phyloP scores from a whole-genome alignment of 2,888 invertebrate genomes.

The Eristalis tenax region DNA sequence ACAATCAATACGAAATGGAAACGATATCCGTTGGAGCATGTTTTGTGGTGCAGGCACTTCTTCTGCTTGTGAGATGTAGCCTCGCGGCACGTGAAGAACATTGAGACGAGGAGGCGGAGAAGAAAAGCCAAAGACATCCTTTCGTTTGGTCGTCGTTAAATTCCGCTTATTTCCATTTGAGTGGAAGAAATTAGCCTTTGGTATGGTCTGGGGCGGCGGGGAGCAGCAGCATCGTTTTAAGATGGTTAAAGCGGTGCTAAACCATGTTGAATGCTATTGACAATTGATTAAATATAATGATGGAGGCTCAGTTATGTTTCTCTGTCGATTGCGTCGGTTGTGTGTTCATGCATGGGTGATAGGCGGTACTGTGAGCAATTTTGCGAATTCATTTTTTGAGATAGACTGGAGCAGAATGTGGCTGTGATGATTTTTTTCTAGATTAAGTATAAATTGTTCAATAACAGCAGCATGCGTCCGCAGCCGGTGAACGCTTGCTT shows the following conservation, averaged over 20 bases:
- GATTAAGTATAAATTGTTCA: no score
- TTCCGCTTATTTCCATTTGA: conserved; percentile 21
- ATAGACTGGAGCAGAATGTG: no score
- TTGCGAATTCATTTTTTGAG: no score
- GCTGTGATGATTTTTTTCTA: no score
- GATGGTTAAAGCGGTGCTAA: background rate
- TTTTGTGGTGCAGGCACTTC: background rate
- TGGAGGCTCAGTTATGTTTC: background rate
- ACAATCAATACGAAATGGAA: conserved; percentile 38
- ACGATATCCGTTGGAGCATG: conserved; percentile 14
- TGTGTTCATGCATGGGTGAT: no score
- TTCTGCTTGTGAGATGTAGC: background rate
- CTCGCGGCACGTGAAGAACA: background rate
- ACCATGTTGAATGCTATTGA: background rate
- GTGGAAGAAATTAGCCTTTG: conserved; percentile 25
- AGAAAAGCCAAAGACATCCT: conserved; percentile 3
- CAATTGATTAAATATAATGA: background rate
- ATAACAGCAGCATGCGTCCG: no score
- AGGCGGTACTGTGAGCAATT: no score
- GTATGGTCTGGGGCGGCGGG: background rate
- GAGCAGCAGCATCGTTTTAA: background rate
- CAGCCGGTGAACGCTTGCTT: no score
- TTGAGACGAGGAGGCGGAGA: no score
- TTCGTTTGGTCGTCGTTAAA: conserved; percentile 33
- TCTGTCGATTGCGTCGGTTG: background rate